phyloP scores from a whole-genome alignment of 1,140 invertebrate species.

The Sycobia sp. region DNA sequence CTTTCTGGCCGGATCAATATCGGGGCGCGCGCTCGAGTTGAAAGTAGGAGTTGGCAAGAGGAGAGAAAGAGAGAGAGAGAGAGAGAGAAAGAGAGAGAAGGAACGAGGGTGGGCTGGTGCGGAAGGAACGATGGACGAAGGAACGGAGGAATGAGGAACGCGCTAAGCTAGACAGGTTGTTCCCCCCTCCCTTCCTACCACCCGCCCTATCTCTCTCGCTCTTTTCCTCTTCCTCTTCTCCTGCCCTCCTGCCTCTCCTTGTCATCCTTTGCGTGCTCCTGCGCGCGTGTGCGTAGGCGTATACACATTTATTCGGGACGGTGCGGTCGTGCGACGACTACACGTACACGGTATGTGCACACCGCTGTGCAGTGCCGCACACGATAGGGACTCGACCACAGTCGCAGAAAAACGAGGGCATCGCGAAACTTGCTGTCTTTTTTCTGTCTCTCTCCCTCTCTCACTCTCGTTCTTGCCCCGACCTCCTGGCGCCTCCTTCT shows the following conservation, averaged over 20 bases:
- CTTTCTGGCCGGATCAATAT: constrained; percentile 50
- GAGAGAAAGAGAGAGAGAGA: constrained; percentile 4
- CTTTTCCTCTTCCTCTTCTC: background rate
- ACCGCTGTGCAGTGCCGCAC: no score
- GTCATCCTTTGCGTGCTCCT: no score
- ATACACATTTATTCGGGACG: no score
- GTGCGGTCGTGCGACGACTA: no score
- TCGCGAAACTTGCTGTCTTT: background rate
- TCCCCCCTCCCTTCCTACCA: background rate
- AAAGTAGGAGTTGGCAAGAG: constrained; percentile 27
- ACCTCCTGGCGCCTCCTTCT: background rate
- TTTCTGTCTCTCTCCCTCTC: background rate
- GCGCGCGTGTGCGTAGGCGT: background rate
- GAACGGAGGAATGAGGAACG: constrained; percentile 30
- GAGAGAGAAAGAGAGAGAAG: constrained; percentile 7
- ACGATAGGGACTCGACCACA: background rate
- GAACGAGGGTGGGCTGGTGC: no score
- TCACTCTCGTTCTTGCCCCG: background rate
- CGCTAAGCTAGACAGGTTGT: background rate
- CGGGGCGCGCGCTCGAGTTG: constrained; percentile 42
- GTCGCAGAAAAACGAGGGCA: constrained; percentile 15
- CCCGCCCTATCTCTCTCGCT: background rate
- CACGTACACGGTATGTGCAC: no score
- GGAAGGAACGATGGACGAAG: constrained; percentile 39
- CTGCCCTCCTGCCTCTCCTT: no score